Evolutionary conservation across 2,888 invertebrate genomes (phyloP).

Genomic region (Pegoplata infirma): DNA sequence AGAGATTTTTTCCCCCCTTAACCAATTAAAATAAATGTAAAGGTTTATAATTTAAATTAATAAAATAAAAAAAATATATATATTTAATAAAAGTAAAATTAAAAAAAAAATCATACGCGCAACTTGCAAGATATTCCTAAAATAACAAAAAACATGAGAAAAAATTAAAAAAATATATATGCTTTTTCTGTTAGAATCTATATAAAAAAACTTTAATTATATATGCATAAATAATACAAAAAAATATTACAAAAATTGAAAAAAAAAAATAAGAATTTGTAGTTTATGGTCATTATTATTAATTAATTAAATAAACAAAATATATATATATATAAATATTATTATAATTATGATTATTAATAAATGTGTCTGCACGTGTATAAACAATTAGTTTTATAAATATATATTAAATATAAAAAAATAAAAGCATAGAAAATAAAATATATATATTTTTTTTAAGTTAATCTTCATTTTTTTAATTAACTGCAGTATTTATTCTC

Average conservation of each 20-base stretch:
- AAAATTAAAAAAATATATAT: conserved; percentile 22
- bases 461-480: conserved; percentile 38
- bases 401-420: conserved; percentile 51
- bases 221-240: conserved; percentile 28
- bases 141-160: conserved; percentile 11
- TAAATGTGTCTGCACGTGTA: conserved; percentile 62
- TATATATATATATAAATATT: conserved; percentile 49
- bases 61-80: conserved; percentile 29
- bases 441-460: conserved; percentile 36
- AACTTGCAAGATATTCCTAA: conserved; percentile 63
- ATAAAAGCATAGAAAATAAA: conserved; percentile 22
- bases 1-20: conserved; percentile 50
- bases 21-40: conserved; percentile 49
- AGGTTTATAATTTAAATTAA: conserved; percentile 52
- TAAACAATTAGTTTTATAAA: conserved; percentile 61
- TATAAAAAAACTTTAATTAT: conserved; percentile 38
- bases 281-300: conserved; percentile 61
- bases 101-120: conserved; percentile 56
- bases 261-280: conserved; percentile 51
- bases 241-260: conserved; percentile 23
- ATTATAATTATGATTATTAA: conserved; percentile 44
- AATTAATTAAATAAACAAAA: conserved; percentile 56
- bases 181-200: conserved; percentile 59
- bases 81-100: conserved; percentile 38
- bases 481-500: conserved; percentile 63